phyloP scores from a whole-genome alignment of 2,888 invertebrate genomes.

The Oxytorus armatus region DNA sequence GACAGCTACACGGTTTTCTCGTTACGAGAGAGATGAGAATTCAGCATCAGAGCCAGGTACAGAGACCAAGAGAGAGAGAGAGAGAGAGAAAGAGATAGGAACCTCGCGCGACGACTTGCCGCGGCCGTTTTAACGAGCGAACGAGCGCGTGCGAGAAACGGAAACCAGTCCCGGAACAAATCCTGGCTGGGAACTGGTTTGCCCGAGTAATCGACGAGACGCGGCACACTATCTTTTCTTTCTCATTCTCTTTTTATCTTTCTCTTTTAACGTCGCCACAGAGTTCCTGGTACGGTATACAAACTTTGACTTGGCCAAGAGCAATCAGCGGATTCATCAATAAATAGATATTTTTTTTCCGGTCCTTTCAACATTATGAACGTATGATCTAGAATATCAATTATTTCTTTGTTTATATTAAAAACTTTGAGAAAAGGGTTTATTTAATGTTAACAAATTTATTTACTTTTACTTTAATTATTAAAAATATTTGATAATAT shows the following conservation, averaged over 20 bases:
- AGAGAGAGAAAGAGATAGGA: conserved; percentile 61
- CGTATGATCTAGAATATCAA: no score
- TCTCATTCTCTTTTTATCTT: conserved; percentile 56
- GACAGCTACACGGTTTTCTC: not conserved
- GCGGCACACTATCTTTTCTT: conserved; percentile 59
- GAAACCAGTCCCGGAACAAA: conserved; percentile 81
- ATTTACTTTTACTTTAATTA: no score
- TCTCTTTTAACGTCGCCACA: conserved; percentile 41
- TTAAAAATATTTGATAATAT: no score
- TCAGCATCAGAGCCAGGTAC: conserved; percentile 9
- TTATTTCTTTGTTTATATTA: no score
- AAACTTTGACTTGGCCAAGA: conserved; percentile 19
- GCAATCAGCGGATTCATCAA: no score
- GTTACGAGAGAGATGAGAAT: conserved; percentile 18
- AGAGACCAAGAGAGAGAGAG: conserved; percentile 54
- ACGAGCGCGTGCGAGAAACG: conserved; percentile 74
- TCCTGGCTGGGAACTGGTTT: conserved; percentile 76
- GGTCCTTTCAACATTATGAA: no score
- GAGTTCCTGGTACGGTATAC: conserved; percentile 45
- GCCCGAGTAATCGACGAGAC: conserved; percentile 63
- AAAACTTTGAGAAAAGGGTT: no score
- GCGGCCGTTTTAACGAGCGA: conserved; percentile 72
- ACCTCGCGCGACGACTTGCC: conserved; percentile 59
- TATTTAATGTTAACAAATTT: no score
- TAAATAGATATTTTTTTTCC: no score